These are phyloP conservation scores for Cyprinus carpio DNA, from an alignment of 2,113 vertebrate genomes.

Conservation along the genomic window DNA sequence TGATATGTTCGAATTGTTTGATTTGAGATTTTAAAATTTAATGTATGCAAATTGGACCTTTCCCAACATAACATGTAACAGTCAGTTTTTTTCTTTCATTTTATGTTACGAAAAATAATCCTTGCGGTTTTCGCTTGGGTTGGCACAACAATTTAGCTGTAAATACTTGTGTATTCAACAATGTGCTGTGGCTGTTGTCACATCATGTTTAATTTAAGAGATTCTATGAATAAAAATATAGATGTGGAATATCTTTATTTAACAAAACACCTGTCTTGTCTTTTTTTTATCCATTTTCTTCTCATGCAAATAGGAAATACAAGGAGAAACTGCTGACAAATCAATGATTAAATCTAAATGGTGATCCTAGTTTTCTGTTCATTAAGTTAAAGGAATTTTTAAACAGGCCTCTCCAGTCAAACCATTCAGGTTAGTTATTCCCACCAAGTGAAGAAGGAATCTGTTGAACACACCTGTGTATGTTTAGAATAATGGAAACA, in stretches of 20 bases:
- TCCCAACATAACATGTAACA: not conserved
- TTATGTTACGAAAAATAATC: constrained; percentile 47
- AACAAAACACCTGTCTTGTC: constrained; percentile 24
- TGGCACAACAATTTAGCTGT: constrained; percentile 42
- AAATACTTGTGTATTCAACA: constrained; percentile 65
- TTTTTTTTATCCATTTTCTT: not conserved
- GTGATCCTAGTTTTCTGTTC: not conserved
- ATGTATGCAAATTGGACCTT: not conserved
- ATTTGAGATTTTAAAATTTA: not conserved
- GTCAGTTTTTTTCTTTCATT: not conserved
- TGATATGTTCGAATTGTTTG: not conserved
- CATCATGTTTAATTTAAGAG: constrained; percentile 53
- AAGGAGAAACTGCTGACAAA: not conserved
- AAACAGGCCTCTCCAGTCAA: not conserved
- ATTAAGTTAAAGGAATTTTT: not conserved
- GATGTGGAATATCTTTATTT: constrained; percentile 3
- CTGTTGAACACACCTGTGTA: too few species aligned
- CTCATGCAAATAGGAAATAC: not conserved
- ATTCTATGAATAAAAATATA: constrained; percentile 28
- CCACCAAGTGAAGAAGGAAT: not conserved
- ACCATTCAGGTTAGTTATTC: not conserved
- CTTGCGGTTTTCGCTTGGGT: constrained; percentile 51
- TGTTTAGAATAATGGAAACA: too few species aligned
- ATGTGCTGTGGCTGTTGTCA: constrained; percentile 61
- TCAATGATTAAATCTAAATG: not conserved